Evolutionary conservation across 2,888 invertebrate species (phyloP).

Genomic region (Gibbula magus): DNA sequence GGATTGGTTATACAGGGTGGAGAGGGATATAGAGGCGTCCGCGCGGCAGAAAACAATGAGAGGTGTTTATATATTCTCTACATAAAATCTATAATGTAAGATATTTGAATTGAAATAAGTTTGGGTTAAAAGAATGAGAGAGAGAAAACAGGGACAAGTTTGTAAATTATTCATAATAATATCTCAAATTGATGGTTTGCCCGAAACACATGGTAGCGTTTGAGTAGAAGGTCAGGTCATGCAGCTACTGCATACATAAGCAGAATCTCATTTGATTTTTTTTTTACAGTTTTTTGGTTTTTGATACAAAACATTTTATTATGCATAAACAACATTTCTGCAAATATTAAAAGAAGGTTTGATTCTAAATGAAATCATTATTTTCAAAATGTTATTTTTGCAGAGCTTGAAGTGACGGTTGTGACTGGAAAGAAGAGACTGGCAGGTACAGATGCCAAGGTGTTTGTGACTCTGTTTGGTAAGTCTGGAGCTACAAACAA

Average conservation of each 20-base stretch:
- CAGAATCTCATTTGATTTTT: too few species aligned
- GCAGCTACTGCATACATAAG: too few species aligned
- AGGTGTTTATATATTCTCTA: conserved; percentile 47
- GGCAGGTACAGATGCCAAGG: conserved; percentile 71
- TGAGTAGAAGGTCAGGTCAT: too few species aligned
- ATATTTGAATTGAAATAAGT: too few species aligned
- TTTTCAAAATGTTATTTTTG: conserved; percentile 17
- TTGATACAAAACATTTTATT: too few species aligned
- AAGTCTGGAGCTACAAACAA: conserved; percentile 57
- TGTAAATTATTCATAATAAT: too few species aligned
- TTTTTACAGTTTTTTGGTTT: too few species aligned
- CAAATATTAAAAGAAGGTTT: background rate
- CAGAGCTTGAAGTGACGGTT: conserved; percentile 64
- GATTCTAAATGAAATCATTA: background rate
- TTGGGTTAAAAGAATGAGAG: too few species aligned
- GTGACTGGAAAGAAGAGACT: conserved; percentile 62
- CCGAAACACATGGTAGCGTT: too few species aligned
- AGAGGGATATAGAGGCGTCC: conserved; percentile 53
- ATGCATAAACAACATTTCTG: background rate
- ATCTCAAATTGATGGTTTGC: too few species aligned
- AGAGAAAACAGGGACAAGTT: too few species aligned
- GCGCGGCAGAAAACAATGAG: conserved; percentile 50
- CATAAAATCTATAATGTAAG: too few species aligned
- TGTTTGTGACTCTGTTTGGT: conserved; percentile 65
- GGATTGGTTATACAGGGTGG: conserved; percentile 65